Percentiles rank a stretch among this genome's conserved stretches.
These are phyloP conservation scores for Creontiades dilutus DNA, from an alignment of 2,888 invertebrate species.

Conservation along the genomic window DNA sequence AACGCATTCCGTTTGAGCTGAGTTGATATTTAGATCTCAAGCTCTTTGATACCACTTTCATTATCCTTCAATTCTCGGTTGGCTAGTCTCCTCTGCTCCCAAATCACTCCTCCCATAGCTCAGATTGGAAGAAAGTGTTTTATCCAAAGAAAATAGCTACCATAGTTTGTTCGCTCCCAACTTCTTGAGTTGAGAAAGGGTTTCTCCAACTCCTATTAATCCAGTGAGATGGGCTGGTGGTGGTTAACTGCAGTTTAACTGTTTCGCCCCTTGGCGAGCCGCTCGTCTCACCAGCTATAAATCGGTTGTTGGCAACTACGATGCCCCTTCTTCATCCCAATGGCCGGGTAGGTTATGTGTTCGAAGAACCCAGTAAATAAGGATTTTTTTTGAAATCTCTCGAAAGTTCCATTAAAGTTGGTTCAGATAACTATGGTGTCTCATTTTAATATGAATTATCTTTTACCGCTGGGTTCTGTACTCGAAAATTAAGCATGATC, in stretches of 20 bases:
- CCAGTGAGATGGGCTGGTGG: neutral
- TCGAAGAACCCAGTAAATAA: neutral
- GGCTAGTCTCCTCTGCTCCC: too few relatives aligned
- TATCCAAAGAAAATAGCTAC: neutral
- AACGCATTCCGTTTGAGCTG: too few relatives aligned
- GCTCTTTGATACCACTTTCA: too few relatives aligned
- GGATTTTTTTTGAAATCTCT: neutral
- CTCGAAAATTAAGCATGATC: too few relatives aligned
- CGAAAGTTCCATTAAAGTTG: too few relatives aligned
- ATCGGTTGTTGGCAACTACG: conserved; percentile 10
- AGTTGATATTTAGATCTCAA: too few relatives aligned
- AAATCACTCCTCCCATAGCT: neutral
- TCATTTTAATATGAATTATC: too few relatives aligned
- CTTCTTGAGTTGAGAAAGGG: neutral
- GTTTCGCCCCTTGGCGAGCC: conserved; percentile 27
- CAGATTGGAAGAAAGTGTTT: neutral
- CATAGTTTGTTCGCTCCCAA: neutral
- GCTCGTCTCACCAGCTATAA: conserved; percentile 18
- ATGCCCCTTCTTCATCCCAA: neutral
- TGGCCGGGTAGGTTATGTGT: neutral
- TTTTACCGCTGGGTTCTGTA: too few relatives aligned
- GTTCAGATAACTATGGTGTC: too few relatives aligned
- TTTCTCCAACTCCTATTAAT: conserved; percentile 12
- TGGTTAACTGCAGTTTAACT: conserved; percentile 30
- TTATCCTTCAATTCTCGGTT: too few relatives aligned